Base-by-base conservation (phyloP, 2,888 invertebrate species). In the Lepeophtheirus nordmannii region DNA sequence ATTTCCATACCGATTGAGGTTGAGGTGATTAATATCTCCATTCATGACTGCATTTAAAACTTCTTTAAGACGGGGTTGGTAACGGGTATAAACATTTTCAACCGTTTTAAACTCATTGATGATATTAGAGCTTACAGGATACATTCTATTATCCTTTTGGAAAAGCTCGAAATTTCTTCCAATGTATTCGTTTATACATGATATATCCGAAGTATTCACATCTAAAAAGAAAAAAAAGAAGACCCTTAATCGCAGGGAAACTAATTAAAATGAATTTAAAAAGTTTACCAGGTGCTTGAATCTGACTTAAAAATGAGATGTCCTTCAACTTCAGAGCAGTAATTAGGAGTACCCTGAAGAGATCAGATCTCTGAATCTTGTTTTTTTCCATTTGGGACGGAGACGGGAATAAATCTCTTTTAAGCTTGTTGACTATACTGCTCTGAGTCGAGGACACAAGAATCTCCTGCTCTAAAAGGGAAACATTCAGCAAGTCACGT, bases 31-130 rank as follows among this genome's bases (percentile, higher is more conserved):
- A 38, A 17, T 37, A 12, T 39, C 65, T 14, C 92, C 93, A 74
- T 89, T 92, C 41, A 89, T 82, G 0, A 94, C 78, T 73, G 92
- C 90, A 72, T 96, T 96, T 0, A 98, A 75, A 0, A 88, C 85
- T 74, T 91, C 89, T 71, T 86, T 85, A 9, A 99, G 76, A 30
- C 92, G 79, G 0, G 98, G 96, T n/a, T 86, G 86, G 76, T 99
- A 98, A 74, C 98, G 98, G 0, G 98, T 97, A 78, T 94, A 99
- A 69, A 99, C 90, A 77, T 99, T 99, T 75, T 99, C 98, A 0
- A 98, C 96, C 1, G 96, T 98, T 77, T 87, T 89, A 22, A 92
- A 78, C 39, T 60, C 39, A 17, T 46, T 46, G 53, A 46, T 46
- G 8, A 46, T 14, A 8, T 46, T 17, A 5, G 53, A 46, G 53